Base-by-base conservation (phyloP, 2,888 invertebrate species). In the Chrysina gloriosa region DNA sequence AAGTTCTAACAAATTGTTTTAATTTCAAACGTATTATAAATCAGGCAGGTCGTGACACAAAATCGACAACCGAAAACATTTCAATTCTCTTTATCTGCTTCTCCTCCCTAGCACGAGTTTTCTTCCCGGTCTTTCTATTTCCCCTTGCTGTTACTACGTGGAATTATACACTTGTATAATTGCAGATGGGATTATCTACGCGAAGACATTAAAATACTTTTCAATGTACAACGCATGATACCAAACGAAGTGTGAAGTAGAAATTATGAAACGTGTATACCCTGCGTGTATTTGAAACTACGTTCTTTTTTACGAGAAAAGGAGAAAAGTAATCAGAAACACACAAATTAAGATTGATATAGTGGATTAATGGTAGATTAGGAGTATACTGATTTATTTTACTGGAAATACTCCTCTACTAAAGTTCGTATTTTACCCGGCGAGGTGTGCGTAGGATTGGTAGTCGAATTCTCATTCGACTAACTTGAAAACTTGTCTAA, bases 401-500 rank as follows among this genome's bases (percentile, higher is more conserved):
- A 58, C 7, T 25, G n/a, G 14, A 58, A 58, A 58, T 58, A 42
- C 42, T 14, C 16, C 5, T n/a, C 27, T 9, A 16, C 42, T 42
- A 42, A 58, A 58, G 58, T 58, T 58, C 39, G 58, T 42, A 58
- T 58, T 58, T 39, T 58, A 58, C 27, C 16, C 25, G 0, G 27
- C 7, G 5, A 58, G 27, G 56, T 71, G 68, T 70, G 71, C 67
- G 73, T 70, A 73, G 72, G 74, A 72, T 76, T 74, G 75, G 75
- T 75, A 75, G 75, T 69, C 75, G 75, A 76, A 74, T 75, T 71
- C 73, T 73, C 72, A 74, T 76, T 75, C 70, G 73, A 72, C 72
- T 74, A 77, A 76, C 77, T 76, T 70, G 70, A 73, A 77, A 78
- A 78, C 77, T 78, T 78, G 78, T 77, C 77, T 78, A 78, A 78